Conservation (phyloP, 1,140 invertebrate genomes). For the Drosophila chauvacae region DNA sequence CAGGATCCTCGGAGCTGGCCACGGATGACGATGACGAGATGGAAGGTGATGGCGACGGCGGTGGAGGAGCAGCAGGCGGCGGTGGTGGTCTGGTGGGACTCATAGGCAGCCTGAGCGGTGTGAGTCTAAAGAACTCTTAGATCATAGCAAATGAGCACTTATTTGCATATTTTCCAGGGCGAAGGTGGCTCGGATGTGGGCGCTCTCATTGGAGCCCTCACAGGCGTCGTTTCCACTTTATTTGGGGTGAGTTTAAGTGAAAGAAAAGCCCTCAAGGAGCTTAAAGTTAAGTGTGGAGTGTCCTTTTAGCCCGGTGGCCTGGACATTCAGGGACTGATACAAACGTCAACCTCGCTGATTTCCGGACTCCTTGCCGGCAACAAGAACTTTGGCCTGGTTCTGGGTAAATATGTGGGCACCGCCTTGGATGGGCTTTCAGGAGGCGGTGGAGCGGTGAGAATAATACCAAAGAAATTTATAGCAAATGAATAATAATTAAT, state of each 20-base stretch:
- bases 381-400: conserved; percentile 85
- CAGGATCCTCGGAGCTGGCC: conserved; percentile 39
- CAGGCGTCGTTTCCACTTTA: conserved; percentile 84
- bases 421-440: conserved; percentile 85
- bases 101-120: conserved; percentile 85
- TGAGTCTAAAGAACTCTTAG: conserved; percentile 62
- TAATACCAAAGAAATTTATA: not conserved
- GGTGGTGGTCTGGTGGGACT: conserved; percentile 85
- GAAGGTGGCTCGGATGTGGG: conserved; percentile 84
- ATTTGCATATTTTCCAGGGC: conserved; percentile 44
- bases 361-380: conserved; percentile 82
- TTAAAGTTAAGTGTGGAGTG: not conserved
- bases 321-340: conserved; percentile 81
- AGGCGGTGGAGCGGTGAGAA: conserved; percentile 85
- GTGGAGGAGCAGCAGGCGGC: conserved; percentile 39
- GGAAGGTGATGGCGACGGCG: conserved; percentile 22
- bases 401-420: conserved; percentile 85
- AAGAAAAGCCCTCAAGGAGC: no score
- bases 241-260: conserved; percentile 84
- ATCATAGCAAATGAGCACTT: not conserved
- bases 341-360: conserved; percentile 77
- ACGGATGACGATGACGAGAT: conserved; percentile 24
- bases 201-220: conserved; percentile 83
- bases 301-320: conserved; percentile 80
- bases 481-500: not conserved